Percentiles rank a stretch among this genome's conserved stretches.
Conservation (phyloP, 2,113 vertebrate species). For the Microcebus ravelobensis region DNA sequence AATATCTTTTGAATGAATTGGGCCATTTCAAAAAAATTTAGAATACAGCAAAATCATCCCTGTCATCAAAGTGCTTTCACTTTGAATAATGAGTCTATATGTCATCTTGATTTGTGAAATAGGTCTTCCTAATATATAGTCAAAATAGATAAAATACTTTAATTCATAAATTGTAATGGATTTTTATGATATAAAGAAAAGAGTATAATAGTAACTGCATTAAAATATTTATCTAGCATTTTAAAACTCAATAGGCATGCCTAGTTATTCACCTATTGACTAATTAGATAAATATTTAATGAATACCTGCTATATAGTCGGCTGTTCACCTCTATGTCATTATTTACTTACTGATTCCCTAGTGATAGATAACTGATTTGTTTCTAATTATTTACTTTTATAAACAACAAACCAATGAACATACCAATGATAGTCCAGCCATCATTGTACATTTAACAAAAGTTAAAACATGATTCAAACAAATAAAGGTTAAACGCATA, state of each 20-base stretch:
- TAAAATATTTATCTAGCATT: neutral
- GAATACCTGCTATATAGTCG: neutral
- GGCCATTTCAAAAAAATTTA: neutral
- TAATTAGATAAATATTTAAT: neutral
- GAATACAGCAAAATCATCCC: neutral
- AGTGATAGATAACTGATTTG: neutral
- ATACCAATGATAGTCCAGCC: neutral
- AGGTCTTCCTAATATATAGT: neutral
- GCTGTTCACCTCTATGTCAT: neutral
- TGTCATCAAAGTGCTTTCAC: slow-evolving; percentile 2
- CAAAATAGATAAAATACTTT: neutral
- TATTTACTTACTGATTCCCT: neutral
- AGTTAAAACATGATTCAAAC: neutral
- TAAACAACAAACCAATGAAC: neutral
- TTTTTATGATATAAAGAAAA: slow-evolving; percentile 15
- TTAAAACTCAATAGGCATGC: neutral
- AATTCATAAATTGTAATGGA: neutral
- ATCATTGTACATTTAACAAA: slow-evolving; percentile 21
- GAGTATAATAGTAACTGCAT: neutral
- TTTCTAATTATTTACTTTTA: neutral
- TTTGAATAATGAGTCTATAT: neutral
- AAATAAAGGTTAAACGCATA: neutral
- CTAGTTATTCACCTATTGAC: neutral
- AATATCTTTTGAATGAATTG: neutral
- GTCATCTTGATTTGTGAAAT: neutral